phyloP scores from a whole-genome alignment of 2,888 invertebrate genomes.

The Perdita meconis region DNA sequence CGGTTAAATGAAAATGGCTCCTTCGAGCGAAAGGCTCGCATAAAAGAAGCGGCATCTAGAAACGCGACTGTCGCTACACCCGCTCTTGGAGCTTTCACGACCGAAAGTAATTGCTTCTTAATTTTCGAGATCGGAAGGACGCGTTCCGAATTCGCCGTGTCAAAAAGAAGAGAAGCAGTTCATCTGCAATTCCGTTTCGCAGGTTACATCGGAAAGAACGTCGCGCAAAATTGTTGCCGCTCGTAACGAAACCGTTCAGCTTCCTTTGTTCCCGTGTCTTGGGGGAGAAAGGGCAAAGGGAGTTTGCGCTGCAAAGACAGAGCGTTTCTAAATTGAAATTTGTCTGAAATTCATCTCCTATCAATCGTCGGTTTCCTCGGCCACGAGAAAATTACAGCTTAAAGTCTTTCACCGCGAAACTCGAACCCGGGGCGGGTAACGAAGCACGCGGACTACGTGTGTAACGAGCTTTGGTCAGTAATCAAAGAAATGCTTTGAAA shows the following conservation, averaged over 20 bases:
- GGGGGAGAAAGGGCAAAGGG: slow-evolving; percentile 47
- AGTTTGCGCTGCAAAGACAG: slow-evolving; percentile 49
- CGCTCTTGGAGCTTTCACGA: neutral
- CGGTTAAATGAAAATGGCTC: slow-evolving; percentile 37
- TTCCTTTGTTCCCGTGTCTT: neutral
- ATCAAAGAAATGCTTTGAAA: slow-evolving; percentile 34
- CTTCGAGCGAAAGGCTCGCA: neutral
- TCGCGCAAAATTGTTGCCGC: too few relatives aligned
- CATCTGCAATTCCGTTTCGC: neutral
- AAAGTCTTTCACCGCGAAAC: slow-evolving; percentile 42
- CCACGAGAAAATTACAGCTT: slow-evolving; percentile 41
- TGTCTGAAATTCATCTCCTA: slow-evolving; percentile 32
- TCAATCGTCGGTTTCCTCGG: slow-evolving; percentile 32
- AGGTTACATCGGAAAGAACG: neutral
- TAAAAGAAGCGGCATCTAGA: slow-evolving; percentile 5
- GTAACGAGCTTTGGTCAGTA: slow-evolving; percentile 22
- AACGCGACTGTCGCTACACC: neutral
- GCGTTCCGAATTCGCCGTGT: neutral
- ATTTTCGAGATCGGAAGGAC: neutral
- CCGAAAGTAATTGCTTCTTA: neutral
- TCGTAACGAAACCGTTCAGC: neutral
- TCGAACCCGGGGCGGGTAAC: slow-evolving; percentile 22
- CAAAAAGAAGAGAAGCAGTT: neutral
- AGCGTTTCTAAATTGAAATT: slow-evolving; percentile 58
- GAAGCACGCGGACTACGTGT: slow-evolving; percentile 17